Evolutionary conservation across 2,113 vertebrate genomes (phyloP).

Genomic region (Pica pica): DNA sequence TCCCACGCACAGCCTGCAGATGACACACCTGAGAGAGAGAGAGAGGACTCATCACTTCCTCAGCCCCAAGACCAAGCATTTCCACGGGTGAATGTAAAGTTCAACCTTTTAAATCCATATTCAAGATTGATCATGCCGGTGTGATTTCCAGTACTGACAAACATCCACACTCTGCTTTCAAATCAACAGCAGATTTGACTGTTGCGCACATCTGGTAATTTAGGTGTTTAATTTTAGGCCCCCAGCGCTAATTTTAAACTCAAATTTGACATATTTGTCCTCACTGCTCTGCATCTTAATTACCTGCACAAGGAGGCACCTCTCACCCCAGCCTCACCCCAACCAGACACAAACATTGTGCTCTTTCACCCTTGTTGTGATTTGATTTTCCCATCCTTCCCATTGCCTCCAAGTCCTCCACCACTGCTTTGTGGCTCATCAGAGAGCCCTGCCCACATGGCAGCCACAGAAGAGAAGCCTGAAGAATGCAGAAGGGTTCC

Average conservation of each 20-base stretch:
- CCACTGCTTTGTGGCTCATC: not conserved
- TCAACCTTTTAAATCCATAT: not conserved
- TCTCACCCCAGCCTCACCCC: not conserved
- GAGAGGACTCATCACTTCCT: not conserved
- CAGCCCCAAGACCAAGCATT: not conserved
- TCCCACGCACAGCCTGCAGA: not conserved
- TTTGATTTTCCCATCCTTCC: not conserved
- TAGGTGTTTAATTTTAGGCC: conserved; percentile 24
- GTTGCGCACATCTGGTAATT: not conserved
- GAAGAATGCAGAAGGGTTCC: not conserved
- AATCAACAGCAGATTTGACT: conserved; percentile 6
- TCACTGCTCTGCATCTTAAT: conserved; percentile 29
- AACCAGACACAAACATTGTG: not conserved
- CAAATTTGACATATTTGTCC: not conserved
- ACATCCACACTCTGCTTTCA: not conserved
- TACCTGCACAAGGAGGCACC: not conserved
- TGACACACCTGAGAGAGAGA: not conserved
- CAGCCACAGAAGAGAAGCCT: not conserved
- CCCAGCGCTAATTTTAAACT: not conserved
- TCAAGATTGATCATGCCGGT: not conserved
- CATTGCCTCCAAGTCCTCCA: not conserved
- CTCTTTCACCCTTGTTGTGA: not conserved
- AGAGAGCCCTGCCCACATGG: not conserved
- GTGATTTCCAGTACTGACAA: not conserved
- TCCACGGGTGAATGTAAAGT: not conserved